Conservation (phyloP, 1,140 invertebrate genomes). For the Drosophila baimaii region DNA sequence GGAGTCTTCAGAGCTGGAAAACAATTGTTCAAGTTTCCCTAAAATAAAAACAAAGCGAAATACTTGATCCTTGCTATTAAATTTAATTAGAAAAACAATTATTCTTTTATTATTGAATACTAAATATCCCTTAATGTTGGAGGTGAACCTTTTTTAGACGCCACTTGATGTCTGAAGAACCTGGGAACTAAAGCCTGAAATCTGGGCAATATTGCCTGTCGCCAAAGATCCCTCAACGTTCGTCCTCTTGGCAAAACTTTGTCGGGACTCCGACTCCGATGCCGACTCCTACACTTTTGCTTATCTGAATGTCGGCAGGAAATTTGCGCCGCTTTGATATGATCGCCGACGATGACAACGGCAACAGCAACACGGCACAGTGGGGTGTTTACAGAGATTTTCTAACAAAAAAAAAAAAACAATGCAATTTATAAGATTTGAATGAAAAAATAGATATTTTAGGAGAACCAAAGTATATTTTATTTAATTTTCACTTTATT, state of each 20-base stretch:
- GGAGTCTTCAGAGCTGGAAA: too few species aligned
- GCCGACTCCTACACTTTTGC: slow-evolving; percentile 44
- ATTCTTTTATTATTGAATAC: too few species aligned
- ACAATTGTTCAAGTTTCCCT: not conserved
- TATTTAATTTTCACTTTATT: too few species aligned
- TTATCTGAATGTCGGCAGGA: slow-evolving; percentile 67
- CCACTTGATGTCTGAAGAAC: slow-evolving; percentile 26
- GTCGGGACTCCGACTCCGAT: not conserved
- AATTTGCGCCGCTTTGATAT: slow-evolving; percentile 79
- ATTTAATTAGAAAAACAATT: not conserved
- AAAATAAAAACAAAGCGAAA: slow-evolving; percentile 11
- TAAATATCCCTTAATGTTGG: not conserved
- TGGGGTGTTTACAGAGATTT: not conserved
- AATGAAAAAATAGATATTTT: not conserved
- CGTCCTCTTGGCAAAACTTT: slow-evolving; percentile 6
- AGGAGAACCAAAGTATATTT: not conserved
- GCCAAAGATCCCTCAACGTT: slow-evolving; percentile 7
- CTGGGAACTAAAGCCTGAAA: not conserved
- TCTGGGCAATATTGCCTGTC: not conserved
- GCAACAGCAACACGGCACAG: slow-evolving; percentile 26
- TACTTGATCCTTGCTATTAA: not conserved
- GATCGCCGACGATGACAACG: slow-evolving; percentile 57
- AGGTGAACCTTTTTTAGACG: slow-evolving; percentile 46
- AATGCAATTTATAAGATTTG: too few species aligned
- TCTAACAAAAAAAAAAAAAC: not conserved